Base-by-base conservation (phyloP, 2,113 vertebrate genomes). In the Oreochromis aureus region DNA sequence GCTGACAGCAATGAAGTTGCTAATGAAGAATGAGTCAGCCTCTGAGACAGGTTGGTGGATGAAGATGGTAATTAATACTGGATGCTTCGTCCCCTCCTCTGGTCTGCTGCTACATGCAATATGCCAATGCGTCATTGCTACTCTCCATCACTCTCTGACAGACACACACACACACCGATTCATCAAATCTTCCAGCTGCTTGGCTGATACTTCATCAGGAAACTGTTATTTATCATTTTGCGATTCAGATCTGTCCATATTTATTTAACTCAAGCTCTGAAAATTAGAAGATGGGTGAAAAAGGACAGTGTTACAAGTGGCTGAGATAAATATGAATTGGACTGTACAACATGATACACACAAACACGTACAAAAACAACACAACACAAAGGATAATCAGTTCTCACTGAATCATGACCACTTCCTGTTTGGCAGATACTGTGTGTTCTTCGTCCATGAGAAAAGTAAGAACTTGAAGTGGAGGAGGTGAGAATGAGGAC, bases 21-120 rank as follows among this genome's bases (percentile, higher is more conserved):
- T 94, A 89, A 92, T 90, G 86, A 92, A 88, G 91, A 91, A 86
- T 93, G 94, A 95, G 93, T 94, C 94, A 92, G 90, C 81, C 87
- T 91, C 58, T 44, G 83, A 91, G 90, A 92, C 92, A 85, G 84
- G 61, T 90, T 86, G 93, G 54, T 87, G 89, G 91, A 91, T 92
- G 89, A 89, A 87, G 89, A 94, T 66, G 82, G 84, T 92, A 85
- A 94, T 93, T 94, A 91, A 91, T 82, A 83, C 89, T 81, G 66
- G 79, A 87, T 91, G 89, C 76, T 87, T 79, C 55, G 34, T 89
- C 84, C 87, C 39, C 51, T 90, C 86, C 55, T 83, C 84, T 89
- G 66, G 79, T 85, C 87, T 80, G 46, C 89, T 88, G 85, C 84
- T 81, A 92, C 71, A 84, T 71, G 66, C 89, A 90, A 90, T 89